Conservation (phyloP, 53 echinoderm and acorn worm species). For the Temnopleurus reevesii region DNA sequence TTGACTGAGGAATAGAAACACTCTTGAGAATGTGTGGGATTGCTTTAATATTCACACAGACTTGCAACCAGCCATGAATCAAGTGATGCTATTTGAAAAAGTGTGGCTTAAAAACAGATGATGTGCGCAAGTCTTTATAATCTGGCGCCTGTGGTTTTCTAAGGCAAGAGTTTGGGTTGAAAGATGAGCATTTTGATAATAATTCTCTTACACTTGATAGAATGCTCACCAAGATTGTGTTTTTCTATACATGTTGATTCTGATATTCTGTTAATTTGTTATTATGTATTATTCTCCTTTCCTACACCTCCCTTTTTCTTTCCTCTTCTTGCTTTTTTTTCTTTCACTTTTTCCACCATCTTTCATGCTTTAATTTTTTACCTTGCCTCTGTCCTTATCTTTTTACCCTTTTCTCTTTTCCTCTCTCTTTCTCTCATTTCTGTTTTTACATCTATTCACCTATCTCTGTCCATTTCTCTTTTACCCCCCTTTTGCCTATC, state of each 20-base stretch:
- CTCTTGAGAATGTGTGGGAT: neutral
- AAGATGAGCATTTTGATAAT: no score
- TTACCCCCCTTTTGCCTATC: neutral
- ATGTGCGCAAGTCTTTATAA: neutral
- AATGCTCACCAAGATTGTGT: no score
- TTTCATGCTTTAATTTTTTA: neutral
- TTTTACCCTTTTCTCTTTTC: neutral
- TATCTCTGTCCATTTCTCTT: neutral
- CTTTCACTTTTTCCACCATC: neutral
- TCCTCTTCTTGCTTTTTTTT: neutral
- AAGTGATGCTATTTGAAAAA: neutral
- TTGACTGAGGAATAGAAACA: neutral
- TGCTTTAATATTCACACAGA: neutral
- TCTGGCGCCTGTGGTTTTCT: neutral
- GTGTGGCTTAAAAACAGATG: neutral
- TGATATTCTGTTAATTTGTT: no score
- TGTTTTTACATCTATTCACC: neutral
- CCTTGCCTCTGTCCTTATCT: neutral
- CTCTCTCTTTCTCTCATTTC: neutral
- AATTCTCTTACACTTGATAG: no score
- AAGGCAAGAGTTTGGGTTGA: neutral
- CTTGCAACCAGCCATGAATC: no score
- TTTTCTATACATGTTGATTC: no score
- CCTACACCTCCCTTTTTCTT: neutral
- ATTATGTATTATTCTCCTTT: no score